These are phyloP conservation scores for Geophilus truncorum DNA, from an alignment of 2,888 invertebrate genomes.

Conservation along the genomic window DNA sequence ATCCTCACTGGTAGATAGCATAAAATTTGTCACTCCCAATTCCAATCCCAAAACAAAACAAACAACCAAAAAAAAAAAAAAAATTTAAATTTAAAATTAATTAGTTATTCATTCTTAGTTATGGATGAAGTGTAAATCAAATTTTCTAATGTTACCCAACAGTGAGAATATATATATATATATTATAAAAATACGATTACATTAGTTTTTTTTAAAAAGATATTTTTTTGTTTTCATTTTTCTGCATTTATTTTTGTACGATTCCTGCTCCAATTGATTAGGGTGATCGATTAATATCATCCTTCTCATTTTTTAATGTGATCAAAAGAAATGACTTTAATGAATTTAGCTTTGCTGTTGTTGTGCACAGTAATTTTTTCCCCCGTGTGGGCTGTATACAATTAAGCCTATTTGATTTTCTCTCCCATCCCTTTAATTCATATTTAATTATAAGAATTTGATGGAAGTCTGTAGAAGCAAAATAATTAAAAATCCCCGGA, in stretches of 20 bases:
- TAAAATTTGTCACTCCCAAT: too few species aligned
- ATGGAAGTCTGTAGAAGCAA: background rate
- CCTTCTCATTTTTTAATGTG: background rate
- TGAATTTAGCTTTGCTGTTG: background rate
- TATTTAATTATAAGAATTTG: background rate
- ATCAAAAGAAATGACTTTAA: background rate
- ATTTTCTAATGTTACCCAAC: background rate
- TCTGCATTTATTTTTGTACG: background rate
- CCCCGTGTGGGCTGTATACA: slow-evolving; percentile 3
- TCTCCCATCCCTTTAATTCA: background rate
- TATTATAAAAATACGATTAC: background rate
- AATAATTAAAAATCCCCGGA: background rate
- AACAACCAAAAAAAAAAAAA: too few species aligned
- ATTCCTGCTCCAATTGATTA: background rate
- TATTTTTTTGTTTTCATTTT: too few species aligned
- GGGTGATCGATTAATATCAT: background rate
- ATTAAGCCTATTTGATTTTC: background rate
- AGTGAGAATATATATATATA: background rate
- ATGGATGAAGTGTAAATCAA: too few species aligned
- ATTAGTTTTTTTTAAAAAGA: background rate
- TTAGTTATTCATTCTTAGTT: too few species aligned
- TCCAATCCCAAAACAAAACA: too few species aligned
- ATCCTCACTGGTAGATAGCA: background rate
- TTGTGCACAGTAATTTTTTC: slow-evolving; percentile 2
- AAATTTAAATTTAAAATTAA: too few species aligned